Percentiles rank a stretch among this genome's conserved stretches.
phyloP scores from a whole-genome alignment of 2,113 vertebrate species.

The Zingel zingel region DNA sequence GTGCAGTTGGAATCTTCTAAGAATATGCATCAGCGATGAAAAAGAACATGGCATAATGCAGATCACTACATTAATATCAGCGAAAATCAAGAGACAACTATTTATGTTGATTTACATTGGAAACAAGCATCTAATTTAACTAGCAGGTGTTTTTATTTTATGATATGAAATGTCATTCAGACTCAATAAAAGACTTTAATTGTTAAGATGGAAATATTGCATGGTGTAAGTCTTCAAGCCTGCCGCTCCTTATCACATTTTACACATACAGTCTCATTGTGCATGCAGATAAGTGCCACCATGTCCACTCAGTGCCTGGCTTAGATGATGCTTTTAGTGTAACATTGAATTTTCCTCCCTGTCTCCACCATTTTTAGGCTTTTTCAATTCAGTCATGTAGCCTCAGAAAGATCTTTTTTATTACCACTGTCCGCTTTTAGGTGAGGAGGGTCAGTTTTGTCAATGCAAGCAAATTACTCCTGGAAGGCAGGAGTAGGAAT shows the following conservation, averaged over 20 bases:
- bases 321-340: conserved; percentile 41
- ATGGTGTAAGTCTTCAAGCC: background rate
- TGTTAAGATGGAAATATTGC: background rate
- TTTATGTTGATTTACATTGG: background rate
- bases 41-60: background rate
- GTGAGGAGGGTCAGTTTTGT: conserved; percentile 75
- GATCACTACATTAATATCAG: background rate
- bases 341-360: conserved; percentile 27
- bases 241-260: background rate
- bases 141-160: background rate
- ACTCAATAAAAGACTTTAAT: background rate
- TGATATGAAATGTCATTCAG: background rate
- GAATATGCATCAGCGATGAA: background rate
- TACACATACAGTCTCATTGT: background rate
- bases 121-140: background rate
- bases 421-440: conserved; percentile 35
- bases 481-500: conserved; percentile 58
- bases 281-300: conserved; percentile 14
- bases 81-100: background rate
- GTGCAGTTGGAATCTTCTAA: background rate
- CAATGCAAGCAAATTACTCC: conserved; percentile 75
- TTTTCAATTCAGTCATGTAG: conserved; percentile 35
- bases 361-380: conserved; percentile 14
- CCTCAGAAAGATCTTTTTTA: conserved; percentile 51
- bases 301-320: background rate